phyloP scores from a whole-genome alignment of 1,140 invertebrate species.

The Bathynomus jamesi region DNA sequence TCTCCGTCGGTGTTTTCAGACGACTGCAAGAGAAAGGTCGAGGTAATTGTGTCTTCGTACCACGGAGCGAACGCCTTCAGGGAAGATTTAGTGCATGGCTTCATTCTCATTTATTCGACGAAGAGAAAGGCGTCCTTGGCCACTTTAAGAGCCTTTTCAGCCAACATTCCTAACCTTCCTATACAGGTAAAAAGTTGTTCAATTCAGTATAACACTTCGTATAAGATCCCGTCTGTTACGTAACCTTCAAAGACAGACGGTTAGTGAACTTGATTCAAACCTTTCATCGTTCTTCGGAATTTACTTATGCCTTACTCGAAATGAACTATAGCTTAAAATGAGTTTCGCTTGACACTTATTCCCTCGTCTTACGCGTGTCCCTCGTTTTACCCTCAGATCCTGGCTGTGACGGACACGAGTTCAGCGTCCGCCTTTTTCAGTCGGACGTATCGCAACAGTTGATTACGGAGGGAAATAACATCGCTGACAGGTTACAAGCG shows the following conservation, averaged over 20 bases:
- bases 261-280: too few relatives aligned
- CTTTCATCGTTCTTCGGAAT: too few relatives aligned
- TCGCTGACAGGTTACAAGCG: conserved; percentile 82
- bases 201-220: too few relatives aligned
- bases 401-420: conserved; percentile 82
- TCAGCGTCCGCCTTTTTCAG: conserved; percentile 81
- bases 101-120: conserved; percentile 90
- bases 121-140: conserved; percentile 89
- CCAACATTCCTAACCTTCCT: conserved; percentile 86
- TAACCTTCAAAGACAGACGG: too few relatives aligned
- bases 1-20: conserved; percentile 28
- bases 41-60: conserved; percentile 90
- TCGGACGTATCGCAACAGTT: conserved; percentile 80
- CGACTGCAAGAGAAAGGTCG: conserved; percentile 51
- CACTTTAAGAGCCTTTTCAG: conserved; percentile 94
- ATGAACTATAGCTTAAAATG: too few relatives aligned
- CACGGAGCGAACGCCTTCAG: conserved; percentile 86
- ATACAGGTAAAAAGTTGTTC: conserved; percentile 53
- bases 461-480: conserved; percentile 83
- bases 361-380: conserved; percentile 18
- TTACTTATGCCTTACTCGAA: too few relatives aligned
- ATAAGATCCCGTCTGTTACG: too few relatives aligned
- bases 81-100: conserved; percentile 89
- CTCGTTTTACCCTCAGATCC: too few relatives aligned
- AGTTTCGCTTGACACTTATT: neutral